phyloP scores from a whole-genome alignment of 2,888 invertebrate genomes.

The Dryobota labecula region DNA sequence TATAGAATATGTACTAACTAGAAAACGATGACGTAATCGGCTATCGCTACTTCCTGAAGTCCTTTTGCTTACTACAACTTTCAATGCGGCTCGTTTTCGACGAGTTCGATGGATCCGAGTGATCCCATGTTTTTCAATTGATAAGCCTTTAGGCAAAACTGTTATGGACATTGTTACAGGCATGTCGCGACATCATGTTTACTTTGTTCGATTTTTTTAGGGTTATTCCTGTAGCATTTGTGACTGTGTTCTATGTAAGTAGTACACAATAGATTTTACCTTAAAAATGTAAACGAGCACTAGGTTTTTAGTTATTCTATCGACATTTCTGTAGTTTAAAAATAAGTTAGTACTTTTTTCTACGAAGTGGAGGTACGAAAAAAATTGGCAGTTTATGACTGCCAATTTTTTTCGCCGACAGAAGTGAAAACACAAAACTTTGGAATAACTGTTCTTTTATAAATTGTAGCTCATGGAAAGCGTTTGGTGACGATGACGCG shows the following conservation, averaged over 20 bases:
- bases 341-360: too few relatives aligned
- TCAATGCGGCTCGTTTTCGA: not conserved
- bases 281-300: too few relatives aligned
- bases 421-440: too few relatives aligned
- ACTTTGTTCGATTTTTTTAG: not conserved
- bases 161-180: slow-evolving; percentile 1
- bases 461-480: too few relatives aligned
- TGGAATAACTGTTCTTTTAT: too few relatives aligned
- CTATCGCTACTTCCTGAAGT: not conserved
- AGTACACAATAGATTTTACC: too few relatives aligned
- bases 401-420: too few relatives aligned
- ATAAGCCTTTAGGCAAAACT: not conserved
- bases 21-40: not conserved
- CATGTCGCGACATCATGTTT: not conserved
- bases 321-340: not conserved
- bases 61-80: not conserved
- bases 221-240: not conserved
- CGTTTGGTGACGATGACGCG: too few relatives aligned
- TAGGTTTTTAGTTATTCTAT: not conserved
- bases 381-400: too few relatives aligned
- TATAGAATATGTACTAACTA: not conserved
- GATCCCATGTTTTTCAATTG: not conserved
- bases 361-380: too few relatives aligned
- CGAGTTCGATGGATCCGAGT: not conserved
- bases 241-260: not conserved